Percentiles rank a stretch among this genome's conserved stretches.
Conservation (phyloP, 2,113 vertebrate species). For the Euleptes europaea region DNA sequence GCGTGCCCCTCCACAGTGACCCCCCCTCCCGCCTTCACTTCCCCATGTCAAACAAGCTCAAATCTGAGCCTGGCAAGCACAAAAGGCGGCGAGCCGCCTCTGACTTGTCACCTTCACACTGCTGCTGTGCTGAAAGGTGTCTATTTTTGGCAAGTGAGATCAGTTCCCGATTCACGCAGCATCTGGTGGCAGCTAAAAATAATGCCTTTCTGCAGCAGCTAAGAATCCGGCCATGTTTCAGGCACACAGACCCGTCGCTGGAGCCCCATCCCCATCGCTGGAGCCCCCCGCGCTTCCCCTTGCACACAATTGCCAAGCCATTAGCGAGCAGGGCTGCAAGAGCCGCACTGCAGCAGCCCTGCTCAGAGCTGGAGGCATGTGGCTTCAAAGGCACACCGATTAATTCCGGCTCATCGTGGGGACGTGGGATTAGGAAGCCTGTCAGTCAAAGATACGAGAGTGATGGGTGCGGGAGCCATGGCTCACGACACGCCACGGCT, state of each 20-base stretch:
- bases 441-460: conserved; percentile 81
- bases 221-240: conserved; percentile 63
- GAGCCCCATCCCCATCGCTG: conserved; percentile 66
- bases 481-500: conserved; percentile 64
- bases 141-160: conserved; percentile 71
- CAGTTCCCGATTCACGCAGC: conserved; percentile 72
- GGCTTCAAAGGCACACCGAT: conserved; percentile 71
- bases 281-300: conserved; percentile 74
- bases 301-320: conserved; percentile 77
- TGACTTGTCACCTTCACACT: conserved; percentile 52
- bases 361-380: conserved; percentile 62
- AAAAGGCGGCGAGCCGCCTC: conserved; percentile 24
- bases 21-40: conserved; percentile 23
- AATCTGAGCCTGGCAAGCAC: conserved; percentile 31
- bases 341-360: conserved; percentile 82
- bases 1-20: background rate
- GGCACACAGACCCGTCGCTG: conserved; percentile 28
- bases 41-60: conserved; percentile 33
- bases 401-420: conserved; percentile 66
- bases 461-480: conserved; percentile 79
- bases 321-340: conserved; percentile 71
- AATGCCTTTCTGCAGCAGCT: conserved; percentile 56
- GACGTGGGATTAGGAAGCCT: conserved; percentile 71
- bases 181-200: conserved; percentile 81
- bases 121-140: conserved; percentile 46